phyloP scores from a whole-genome alignment of 2,113 vertebrate genomes.

The Progne subis region DNA sequence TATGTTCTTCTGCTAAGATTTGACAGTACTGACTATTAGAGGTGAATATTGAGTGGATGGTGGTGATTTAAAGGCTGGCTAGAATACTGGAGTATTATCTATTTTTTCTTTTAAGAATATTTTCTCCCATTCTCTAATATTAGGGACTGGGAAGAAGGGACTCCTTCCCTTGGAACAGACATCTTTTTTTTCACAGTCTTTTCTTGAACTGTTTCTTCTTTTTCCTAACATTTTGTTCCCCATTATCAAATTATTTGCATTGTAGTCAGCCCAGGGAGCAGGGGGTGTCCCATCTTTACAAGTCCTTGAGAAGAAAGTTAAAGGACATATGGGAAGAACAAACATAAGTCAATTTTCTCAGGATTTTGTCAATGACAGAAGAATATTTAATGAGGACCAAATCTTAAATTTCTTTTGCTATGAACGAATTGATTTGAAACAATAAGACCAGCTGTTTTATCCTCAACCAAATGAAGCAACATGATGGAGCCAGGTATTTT shows the following conservation, averaged over 20 bases:
- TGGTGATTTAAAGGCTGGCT: background rate
- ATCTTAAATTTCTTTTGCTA: background rate
- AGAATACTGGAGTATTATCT: background rate
- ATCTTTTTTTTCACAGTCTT: background rate
- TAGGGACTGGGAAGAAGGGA: background rate
- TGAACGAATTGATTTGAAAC: background rate
- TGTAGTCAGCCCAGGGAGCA: background rate
- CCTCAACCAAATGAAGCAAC: background rate
- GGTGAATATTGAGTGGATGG: background rate
- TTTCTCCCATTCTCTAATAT: background rate
- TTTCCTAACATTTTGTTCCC: background rate
- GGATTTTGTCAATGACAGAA: background rate
- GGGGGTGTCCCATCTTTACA: background rate
- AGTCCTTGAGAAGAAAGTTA: background rate
- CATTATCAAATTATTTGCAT: background rate
- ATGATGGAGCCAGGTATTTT: fast-evolving
- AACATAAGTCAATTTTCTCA: background rate
- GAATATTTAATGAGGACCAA: background rate
- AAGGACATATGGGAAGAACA: background rate
- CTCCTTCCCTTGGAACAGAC: background rate
- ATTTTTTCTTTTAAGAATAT: background rate
- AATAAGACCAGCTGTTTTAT: background rate
- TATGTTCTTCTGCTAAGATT: background rate
- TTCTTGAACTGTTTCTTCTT: background rate
- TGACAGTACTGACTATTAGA: background rate